Conservation (phyloP, 2,888 invertebrate species). For the Amphimallon solstitiale region DNA sequence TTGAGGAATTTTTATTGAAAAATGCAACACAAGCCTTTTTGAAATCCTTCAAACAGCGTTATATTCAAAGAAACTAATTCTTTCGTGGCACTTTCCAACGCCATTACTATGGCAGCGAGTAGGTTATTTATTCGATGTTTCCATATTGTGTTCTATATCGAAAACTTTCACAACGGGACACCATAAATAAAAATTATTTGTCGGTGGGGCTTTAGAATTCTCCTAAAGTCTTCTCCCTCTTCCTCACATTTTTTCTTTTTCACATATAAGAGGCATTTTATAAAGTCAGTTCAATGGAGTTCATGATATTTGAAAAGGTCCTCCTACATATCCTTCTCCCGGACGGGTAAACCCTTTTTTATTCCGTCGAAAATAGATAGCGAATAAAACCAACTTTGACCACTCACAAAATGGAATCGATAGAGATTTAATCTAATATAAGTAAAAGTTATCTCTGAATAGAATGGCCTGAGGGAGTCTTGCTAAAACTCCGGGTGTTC, state of each 20-base stretch:
- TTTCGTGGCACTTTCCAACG: too few relatives aligned
- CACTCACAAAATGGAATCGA: slow-evolving; percentile 42
- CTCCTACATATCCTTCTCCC: background rate
- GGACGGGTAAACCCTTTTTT: slow-evolving; percentile 1
- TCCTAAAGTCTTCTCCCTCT: background rate
- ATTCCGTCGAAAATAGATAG: slow-evolving; percentile 20
- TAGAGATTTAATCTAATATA: slow-evolving; percentile 50
- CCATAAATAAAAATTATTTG: slow-evolving; percentile 15
- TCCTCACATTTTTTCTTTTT: background rate
- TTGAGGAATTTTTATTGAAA: too few relatives aligned
- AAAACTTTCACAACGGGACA: background rate
- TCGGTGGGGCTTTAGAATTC: slow-evolving; percentile 1
- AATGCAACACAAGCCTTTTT: too few relatives aligned
- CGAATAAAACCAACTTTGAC: slow-evolving; percentile 28
- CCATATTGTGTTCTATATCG: background rate
- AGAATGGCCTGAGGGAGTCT: slow-evolving; percentile 38
- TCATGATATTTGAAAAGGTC: slow-evolving; percentile 4
- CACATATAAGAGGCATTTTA: slow-evolving; percentile 1
- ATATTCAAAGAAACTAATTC: too few relatives aligned
- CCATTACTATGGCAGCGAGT: background rate
- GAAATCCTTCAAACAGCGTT: too few relatives aligned
- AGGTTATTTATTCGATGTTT: too few relatives aligned
- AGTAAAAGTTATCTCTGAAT: slow-evolving; percentile 48
- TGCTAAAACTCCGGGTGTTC: slow-evolving; percentile 33
- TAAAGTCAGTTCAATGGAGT: slow-evolving; percentile 6